Percentiles rank a stretch among this genome's conserved stretches.
phyloP scores from a whole-genome alignment of 1,140 invertebrate genomes.

The Drosophila trapezifrons region DNA sequence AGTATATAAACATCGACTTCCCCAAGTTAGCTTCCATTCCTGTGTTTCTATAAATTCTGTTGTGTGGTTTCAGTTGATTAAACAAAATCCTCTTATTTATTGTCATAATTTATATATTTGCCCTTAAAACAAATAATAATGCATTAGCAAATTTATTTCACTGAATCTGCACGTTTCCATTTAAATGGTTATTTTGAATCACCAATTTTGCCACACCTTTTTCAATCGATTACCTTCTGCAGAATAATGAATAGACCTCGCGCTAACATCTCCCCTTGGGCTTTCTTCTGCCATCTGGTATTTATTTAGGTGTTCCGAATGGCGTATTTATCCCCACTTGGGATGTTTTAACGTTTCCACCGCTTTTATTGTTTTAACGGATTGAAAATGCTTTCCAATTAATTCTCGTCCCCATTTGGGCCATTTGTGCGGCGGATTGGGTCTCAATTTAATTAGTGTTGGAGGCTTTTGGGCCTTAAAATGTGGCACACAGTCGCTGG shows the following conservation, averaged over 20 bases:
- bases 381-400: conserved; percentile 59
- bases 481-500: conserved; percentile 43
- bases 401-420: conserved; percentile 42
- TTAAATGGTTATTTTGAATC: conserved; percentile 16
- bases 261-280: conserved; percentile 16
- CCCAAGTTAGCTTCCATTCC: too few relatives aligned
- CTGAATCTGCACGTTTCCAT: neutral
- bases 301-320: conserved; percentile 47
- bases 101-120: conserved; percentile 1
- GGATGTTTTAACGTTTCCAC: conserved; percentile 26
- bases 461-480: conserved; percentile 42
- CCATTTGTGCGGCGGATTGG: conserved; percentile 30
- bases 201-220: neutral
- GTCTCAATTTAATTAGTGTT: conserved; percentile 64
- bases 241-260: conserved; percentile 1
- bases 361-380: conserved; percentile 51
- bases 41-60: neutral
- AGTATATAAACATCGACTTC: too few relatives aligned
- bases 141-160: neutral
- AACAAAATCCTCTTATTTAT: neutral
- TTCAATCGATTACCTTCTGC: neutral
- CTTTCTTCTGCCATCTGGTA: conserved; percentile 25
- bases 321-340: conserved; percentile 38
- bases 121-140: neutral
- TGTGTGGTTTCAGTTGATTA: neutral